These are phyloP conservation scores for Drosophila navojoa DNA, from an alignment of 1,140 invertebrate genomes.

Conservation along the genomic window DNA sequence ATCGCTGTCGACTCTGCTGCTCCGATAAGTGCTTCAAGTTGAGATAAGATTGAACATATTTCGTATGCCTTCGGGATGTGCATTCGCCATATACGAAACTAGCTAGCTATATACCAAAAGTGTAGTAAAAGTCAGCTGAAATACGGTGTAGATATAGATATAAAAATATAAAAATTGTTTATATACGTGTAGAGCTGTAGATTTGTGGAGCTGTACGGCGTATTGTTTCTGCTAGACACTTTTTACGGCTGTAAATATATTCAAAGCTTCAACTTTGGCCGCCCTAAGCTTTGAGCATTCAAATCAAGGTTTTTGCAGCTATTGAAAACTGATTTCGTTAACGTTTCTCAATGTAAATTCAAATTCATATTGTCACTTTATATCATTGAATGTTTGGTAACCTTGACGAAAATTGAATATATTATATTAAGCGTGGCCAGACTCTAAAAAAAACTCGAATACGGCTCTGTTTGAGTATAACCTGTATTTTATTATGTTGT, in stretches of 20 bases:
- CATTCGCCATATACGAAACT: conserved; percentile 4
- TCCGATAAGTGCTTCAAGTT: conserved; percentile 62
- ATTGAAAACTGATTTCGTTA: not conserved
- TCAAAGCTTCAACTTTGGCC: not conserved
- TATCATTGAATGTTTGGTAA: not conserved
- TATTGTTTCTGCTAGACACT: not conserved
- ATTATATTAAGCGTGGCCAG: not conserved
- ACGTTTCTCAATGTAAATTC: not conserved
- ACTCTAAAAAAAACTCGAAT: not conserved
- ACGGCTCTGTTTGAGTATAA: no score
- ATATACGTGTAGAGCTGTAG: no score
- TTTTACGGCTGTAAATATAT: not conserved
- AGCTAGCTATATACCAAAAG: not conserved
- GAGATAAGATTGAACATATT: conserved; percentile 68
- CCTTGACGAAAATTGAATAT: not conserved
- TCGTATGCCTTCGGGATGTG: conserved; percentile 4
- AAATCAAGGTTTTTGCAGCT: conserved; percentile 8
- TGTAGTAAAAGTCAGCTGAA: conserved; percentile 9
- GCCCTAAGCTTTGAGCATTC: not conserved
- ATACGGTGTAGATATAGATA: not conserved
- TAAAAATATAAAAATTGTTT: not conserved
- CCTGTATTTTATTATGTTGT: no score
- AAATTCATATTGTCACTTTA: not conserved
- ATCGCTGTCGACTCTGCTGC: conserved; percentile 54
- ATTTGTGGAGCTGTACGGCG: no score